Base-by-base conservation (phyloP, 2,888 invertebrate species). In the Polymixis flavicincta region DNA sequence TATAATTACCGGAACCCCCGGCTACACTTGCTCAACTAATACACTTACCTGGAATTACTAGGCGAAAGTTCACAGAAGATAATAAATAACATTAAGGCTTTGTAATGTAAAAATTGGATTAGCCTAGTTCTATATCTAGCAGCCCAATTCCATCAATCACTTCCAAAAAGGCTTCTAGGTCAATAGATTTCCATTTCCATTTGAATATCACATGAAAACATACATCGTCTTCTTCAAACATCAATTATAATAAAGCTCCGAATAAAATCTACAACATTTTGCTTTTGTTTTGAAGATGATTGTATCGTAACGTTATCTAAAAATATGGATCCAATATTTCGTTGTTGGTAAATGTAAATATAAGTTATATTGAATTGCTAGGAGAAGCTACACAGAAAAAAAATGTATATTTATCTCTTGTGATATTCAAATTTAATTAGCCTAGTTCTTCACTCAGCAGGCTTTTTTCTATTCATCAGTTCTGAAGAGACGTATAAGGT, bases 131-230 rank as follows among this genome's bases (percentile, higher is more conserved):
- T 66, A 22, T 72, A 0, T 6, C 13, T 50, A 50, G 5, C 11
- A 13, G 57, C 13, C 17, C 3, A n/a, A 63, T 37, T 45, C 59
- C 28, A 66, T 67, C 59, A 17, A 52, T 76, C 42, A 74, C 57
- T 50, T 42, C 17, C 11, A 55, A 2, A 66, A 7, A 60, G 28
- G 52, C 14, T 67, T 76, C 6, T 66, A 76, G 42, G 32, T 65
- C 37, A 76, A 75, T n/a, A 64, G n/a, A 57, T 14, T 71, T 48
- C 54, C 8, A 48, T 25, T 74, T 54, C 52, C 11, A 57, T 55
- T 75, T n/a, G 17, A 48, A 45, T 42, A 17, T 61, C 8, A 19
- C 42, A 19, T n/a, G 42, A 42, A 54, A 52, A 66, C 22, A 37
- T 14, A 9, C 17, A 25, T 48, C 7, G 25, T 70, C n/a, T 7